These are phyloP conservation scores for Crotalus helleri DNA, from an alignment of 2,113 vertebrate genomes.

Conservation along the genomic window DNA sequence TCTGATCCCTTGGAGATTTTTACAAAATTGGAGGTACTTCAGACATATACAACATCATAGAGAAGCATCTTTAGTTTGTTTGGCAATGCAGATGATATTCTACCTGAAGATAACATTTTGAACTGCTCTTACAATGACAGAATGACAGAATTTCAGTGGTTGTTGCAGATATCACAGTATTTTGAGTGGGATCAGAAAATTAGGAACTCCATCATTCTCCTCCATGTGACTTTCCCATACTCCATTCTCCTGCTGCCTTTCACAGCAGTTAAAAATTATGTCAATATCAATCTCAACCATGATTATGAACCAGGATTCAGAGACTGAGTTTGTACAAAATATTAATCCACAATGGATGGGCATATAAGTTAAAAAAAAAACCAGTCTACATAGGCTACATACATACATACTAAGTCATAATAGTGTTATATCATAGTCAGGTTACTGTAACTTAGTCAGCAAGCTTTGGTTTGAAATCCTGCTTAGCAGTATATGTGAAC, in stretches of 20 bases:
- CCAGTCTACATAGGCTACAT: not conserved
- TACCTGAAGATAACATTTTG: not conserved
- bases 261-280: not conserved
- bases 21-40: conserved; percentile 73
- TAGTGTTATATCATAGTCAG: not conserved
- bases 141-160: not conserved
- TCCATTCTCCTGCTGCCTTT: not conserved
- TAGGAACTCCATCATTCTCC: not conserved
- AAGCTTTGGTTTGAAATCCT: not conserved
- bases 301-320: not conserved
- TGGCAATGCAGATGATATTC: not conserved
- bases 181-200: not conserved
- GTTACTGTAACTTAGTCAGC: not conserved
- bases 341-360: not conserved
- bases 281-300: not conserved
- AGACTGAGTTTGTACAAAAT: not conserved
- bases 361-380: not conserved
- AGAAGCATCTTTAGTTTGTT: not conserved
- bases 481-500: not conserved
- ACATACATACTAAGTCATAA: not conserved
- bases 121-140: not conserved
- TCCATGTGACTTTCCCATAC: not conserved
- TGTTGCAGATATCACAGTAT: not conserved
- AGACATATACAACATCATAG: not conserved
- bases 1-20: conserved; percentile 76